Base-by-base conservation (phyloP, 2,888 invertebrate species). In the Phanerotoma sp. region DNA sequence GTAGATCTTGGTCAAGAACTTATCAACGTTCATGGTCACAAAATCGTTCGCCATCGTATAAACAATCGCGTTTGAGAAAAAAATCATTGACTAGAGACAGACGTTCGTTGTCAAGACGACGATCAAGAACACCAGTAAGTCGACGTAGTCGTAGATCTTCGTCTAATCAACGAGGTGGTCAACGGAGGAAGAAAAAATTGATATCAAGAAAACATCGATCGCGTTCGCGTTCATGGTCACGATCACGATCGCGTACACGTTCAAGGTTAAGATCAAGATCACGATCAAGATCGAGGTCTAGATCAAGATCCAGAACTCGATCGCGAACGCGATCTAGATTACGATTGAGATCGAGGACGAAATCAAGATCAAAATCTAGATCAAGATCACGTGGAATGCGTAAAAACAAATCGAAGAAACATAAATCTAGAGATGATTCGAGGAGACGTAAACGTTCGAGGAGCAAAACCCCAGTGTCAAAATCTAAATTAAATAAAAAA, bases 381-480 rank as follows among this genome's bases (percentile, higher is more conserved):
- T 56, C 28, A 32, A 28, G 49, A 18, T 40, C 48, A 6, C 37
- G 48, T 15, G 38, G 35, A 16, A 68, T 66, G 7, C 64, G 70
- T 48, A 78, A 77, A 58, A 69, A 70, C 0, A 77, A 75, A 52
- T 57, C 61, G 33, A 78, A 77, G 61, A 74, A 74, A 49, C 68
- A 75, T 58, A 68, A 70, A 60, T 77, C 78, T 1, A 66, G 78
- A 21, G 76, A 78, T 30, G 68, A 73, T 20, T 75, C 70, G 40
- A 69, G 67, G 38, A 72, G 64, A 33, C 67, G 70, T 38, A 72
- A 74, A 56, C 66, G 72, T 15, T 66, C 73, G 38, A 66, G 77
- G 1, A 71, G 73, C 32, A 69, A 73, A 56, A 69, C 72, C 61
- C 65, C 70, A 52, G 66, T 66, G 25, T 74, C 68, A 4, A 76